phyloP scores from a whole-genome alignment of 2,797 vertebrate genomes.

The Ataeniobius toweri region DNA sequence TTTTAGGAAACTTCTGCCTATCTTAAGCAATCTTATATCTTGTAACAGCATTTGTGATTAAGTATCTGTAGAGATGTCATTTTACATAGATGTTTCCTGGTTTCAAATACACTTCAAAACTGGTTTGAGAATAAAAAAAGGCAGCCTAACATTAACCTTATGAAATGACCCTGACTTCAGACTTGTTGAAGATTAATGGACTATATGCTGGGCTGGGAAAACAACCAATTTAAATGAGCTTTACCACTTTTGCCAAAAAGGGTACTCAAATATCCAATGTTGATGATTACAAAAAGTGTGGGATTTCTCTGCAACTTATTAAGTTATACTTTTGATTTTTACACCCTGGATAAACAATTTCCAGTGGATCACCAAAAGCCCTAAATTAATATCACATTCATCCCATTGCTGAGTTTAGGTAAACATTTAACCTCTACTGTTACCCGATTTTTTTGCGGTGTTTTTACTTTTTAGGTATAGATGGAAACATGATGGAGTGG shows the following conservation, averaged over 20 bases:
- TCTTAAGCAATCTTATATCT: constrained; percentile 58
- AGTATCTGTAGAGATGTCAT: constrained; percentile 62
- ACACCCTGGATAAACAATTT: not conserved
- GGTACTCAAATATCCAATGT: not conserved
- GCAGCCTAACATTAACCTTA: constrained; percentile 4
- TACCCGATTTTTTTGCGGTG: not conserved
- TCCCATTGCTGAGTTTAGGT: not conserved
- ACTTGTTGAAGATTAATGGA: constrained; percentile 3
- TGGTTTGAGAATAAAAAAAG: not conserved
- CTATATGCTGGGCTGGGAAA: not conserved
- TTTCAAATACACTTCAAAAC: not conserved
- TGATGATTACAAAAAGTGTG: not conserved
- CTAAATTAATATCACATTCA: not conserved
- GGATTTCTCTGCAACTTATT: not conserved
- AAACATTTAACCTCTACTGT: not conserved
- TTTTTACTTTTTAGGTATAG: constrained; percentile 30
- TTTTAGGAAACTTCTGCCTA: constrained; percentile 41
- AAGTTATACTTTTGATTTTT: not conserved
- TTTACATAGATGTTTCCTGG: constrained; percentile 21
- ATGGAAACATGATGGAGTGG: constrained; percentile 36
- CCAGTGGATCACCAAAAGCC: not conserved
- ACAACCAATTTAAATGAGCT: not conserved
- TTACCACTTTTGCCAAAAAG: constrained; percentile 1
- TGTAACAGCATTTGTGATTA: constrained; percentile 58
- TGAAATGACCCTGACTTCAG: constrained; percentile 19